Percentiles rank a stretch among this genome's conserved stretches.
Conservation (phyloP, 2,888 invertebrate species). For the Chrysotoxum bicinctum region DNA sequence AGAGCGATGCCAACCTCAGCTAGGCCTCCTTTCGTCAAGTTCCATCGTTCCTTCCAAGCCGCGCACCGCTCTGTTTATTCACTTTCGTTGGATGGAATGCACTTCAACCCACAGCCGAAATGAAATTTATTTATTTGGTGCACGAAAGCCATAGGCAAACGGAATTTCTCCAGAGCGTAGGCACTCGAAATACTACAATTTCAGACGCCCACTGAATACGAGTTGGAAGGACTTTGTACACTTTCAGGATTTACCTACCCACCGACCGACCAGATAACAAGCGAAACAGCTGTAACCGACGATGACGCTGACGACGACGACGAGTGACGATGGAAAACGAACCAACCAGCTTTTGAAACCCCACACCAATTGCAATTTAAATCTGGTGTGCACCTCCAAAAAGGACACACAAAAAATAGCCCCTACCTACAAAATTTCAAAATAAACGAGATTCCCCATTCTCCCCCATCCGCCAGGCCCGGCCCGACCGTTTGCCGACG, state of each 20-base stretch:
- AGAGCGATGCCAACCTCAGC: conserved; percentile 57
- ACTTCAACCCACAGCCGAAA: conserved; percentile 55
- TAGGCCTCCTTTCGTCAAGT: conserved; percentile 57
- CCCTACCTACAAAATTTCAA: conserved; percentile 10
- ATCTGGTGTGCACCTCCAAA: conserved; percentile 33
- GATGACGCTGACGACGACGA: no score
- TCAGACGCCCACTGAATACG: conserved; percentile 50
- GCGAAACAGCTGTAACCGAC: conserved; percentile 22
- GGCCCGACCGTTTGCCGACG: neutral
- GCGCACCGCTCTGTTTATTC: conserved; percentile 9
- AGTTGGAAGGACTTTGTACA: conserved; percentile 40
- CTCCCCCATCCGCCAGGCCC: no score
- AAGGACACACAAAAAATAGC: conserved; percentile 26
- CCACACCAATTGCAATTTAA: conserved; percentile 34
- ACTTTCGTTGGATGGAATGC: conserved; percentile 41
- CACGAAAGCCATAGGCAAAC: conserved; percentile 68
- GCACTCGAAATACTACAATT: conserved; percentile 60
- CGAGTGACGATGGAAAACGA: conserved; percentile 2
- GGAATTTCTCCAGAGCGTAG: conserved; percentile 62
- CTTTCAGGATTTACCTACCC: conserved; percentile 29
- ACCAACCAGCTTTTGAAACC: conserved; percentile 28
- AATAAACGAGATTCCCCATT: conserved; percentile 43
- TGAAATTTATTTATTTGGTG: conserved; percentile 71
- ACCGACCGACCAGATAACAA: conserved; percentile 53
- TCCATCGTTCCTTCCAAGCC: neutral